Conservation (phyloP, 2,113 vertebrate genomes). For the Xiphophorus maculatus region DNA sequence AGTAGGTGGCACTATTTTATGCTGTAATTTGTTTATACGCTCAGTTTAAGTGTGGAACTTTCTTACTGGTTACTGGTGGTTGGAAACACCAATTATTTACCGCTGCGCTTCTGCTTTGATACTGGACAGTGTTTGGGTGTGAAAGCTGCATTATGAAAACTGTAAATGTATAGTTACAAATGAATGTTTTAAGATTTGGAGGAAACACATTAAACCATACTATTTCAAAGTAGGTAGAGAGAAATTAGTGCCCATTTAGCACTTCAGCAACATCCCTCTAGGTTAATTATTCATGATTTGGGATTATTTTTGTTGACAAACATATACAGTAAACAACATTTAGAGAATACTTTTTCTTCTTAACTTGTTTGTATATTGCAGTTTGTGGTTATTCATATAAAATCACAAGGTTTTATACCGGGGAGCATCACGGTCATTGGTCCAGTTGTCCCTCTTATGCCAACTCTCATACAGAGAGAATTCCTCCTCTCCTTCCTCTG, state of each 20-base stretch:
- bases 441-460: conserved; percentile 90
- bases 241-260: neutral
- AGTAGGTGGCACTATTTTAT: neutral
- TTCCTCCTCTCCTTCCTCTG: conserved; percentile 88
- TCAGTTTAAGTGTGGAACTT: neutral
- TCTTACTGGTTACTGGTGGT: no score
- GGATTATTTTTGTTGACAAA: neutral
- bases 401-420: conserved; percentile 67
- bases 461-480: conserved; percentile 92
- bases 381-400: neutral
- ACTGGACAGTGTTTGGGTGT: neutral
- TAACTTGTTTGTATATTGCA: neutral
- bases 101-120: neutral
- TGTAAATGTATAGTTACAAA: neutral
- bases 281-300: neutral
- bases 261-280: no score
- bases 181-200: neutral
- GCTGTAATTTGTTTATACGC: neutral
- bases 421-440: conserved; percentile 82
- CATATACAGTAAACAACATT: neutral
- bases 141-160: neutral
- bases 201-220: neutral
- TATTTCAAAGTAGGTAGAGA: neutral
- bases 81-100: no score
- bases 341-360: neutral